Base-by-base conservation (phyloP, 2,888 invertebrate genomes). In the Patella caerulea region DNA sequence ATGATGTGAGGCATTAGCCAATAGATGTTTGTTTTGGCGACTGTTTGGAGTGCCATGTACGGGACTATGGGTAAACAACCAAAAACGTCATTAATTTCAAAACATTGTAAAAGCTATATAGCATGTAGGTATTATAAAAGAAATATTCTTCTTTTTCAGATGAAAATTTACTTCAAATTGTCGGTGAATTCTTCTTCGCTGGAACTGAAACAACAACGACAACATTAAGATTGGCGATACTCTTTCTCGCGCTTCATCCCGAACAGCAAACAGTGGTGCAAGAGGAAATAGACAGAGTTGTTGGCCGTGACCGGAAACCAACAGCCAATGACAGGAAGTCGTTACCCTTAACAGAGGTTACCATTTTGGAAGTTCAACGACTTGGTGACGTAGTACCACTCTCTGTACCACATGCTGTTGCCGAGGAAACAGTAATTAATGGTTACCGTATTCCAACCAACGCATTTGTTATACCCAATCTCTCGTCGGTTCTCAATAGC, bases 171-270 rank as follows among this genome's bases (percentile, higher is more conserved):
- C 45, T 75, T 34, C n/a, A n/a, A 14, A 75, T 75, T 24, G 45
- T 81, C 19, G 34, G 34, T 1, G 81, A 81, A 24, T 72, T 81
- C 17, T 82, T 83, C 74, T 24, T 82, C 52, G 83, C 83, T n/a
- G 83, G 83, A 34, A 76, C 78, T 88, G 95, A 95, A 86, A 95
- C 95, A 3, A 95, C 95, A 0, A 94, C 95, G n/a, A 95, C 96
- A 34, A 96, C 95, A 2, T 95, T 96, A 82, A 95, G 95, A 88
- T 97, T 96, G 93, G 95, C 95, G 81, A 93, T 97, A 11, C 95
- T 95, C 82, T 93, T 96, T 86, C 94, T 97, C 89, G 96, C 95
- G 12, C 93, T 95, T 72, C 94, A 96, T 88, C 95, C 95, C 71
- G 93, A 95, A n/a, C 94, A 71, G 7, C 76, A 76, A 56, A 54